Evolutionary conservation across 2,888 invertebrate genomes (phyloP).

Genomic region (Hemistola chrysoprasaria): DNA sequence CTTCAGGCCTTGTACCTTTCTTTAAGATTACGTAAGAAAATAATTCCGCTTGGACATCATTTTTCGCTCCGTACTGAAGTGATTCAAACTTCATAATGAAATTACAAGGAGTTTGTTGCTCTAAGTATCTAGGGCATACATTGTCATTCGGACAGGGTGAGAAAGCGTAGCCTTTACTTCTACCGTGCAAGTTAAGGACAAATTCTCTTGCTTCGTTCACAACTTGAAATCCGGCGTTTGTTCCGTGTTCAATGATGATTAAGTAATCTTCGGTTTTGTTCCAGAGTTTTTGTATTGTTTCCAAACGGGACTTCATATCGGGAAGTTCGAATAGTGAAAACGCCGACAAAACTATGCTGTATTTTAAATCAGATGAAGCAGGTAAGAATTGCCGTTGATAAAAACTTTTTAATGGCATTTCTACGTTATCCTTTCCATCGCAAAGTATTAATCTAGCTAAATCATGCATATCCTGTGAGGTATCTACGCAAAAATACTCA

Average conservation of each 20-base stretch:
- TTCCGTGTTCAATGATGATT: constrained; percentile 92
- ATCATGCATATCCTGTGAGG: constrained; percentile 91
- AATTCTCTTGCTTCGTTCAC: constrained; percentile 93
- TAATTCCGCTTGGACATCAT: constrained; percentile 74
- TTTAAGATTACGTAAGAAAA: constrained; percentile 92
- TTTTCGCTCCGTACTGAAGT: constrained; percentile 71
- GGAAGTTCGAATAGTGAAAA: constrained; percentile 92
- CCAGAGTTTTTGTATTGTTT: constrained; percentile 91
- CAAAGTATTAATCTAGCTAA: constrained; percentile 87
- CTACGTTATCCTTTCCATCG: constrained; percentile 84
- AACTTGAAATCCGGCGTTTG: constrained; percentile 89
- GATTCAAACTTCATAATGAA: constrained; percentile 85
- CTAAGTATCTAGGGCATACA: constrained; percentile 87
- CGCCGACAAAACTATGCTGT: constrained; percentile 91
- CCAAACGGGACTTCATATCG: constrained; percentile 83
- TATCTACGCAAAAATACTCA: constrained; percentile 94
- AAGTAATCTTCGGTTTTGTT: constrained; percentile 91
- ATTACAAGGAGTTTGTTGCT: constrained; percentile 89
- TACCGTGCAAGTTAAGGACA: constrained; percentile 81
- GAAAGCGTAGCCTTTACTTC: constrained; percentile 83
- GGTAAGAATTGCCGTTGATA: constrained; percentile 93
- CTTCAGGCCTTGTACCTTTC: constrained; percentile 83
- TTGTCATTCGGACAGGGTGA: constrained; percentile 94
- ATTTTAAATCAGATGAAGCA: constrained; percentile 81
- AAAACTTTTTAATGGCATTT: constrained; percentile 81